Conservation (phyloP, 2,888 invertebrate species). For the Andrena trimmerana region DNA sequence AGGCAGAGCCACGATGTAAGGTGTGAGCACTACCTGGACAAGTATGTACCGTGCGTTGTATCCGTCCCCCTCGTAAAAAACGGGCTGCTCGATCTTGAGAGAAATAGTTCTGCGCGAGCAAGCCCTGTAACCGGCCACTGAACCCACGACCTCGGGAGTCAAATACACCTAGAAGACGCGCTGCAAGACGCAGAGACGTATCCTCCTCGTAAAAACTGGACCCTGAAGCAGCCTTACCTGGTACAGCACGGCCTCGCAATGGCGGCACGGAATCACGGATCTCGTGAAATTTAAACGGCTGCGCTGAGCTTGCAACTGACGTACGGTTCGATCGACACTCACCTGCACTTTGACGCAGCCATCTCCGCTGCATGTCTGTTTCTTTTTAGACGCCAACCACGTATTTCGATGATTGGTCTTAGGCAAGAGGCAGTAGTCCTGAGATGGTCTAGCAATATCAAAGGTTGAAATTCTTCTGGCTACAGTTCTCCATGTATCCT, state of each 20-base stretch:
- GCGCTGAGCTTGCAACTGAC: background rate
- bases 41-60: constrained; percentile 36
- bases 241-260: constrained; percentile 8
- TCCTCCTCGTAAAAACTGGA: constrained; percentile 55
- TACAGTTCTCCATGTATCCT: too few relatives aligned
- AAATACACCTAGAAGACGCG: constrained; percentile 43
- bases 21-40: constrained; percentile 29
- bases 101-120: constrained; percentile 54
- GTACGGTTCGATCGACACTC: constrained; percentile 7
- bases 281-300: constrained; percentile 25
- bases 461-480: too few relatives aligned
- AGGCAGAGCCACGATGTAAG: constrained; percentile 20
- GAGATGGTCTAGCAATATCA: too few relatives aligned
- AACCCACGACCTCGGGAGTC: constrained; percentile 63
- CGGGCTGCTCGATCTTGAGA: constrained; percentile 49
- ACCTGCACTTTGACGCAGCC: background rate
- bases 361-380: background rate
- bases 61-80: constrained; percentile 51
- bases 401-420: background rate
- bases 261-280: background rate
- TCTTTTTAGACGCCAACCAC: background rate
- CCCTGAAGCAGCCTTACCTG: constrained; percentile 30
- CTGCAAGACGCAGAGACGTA: constrained; percentile 36
- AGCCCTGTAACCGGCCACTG: constrained; percentile 60
- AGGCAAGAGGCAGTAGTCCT: too few relatives aligned